phyloP scores from a whole-genome alignment of 2,888 invertebrate species.

The Lissonota sp. region DNA sequence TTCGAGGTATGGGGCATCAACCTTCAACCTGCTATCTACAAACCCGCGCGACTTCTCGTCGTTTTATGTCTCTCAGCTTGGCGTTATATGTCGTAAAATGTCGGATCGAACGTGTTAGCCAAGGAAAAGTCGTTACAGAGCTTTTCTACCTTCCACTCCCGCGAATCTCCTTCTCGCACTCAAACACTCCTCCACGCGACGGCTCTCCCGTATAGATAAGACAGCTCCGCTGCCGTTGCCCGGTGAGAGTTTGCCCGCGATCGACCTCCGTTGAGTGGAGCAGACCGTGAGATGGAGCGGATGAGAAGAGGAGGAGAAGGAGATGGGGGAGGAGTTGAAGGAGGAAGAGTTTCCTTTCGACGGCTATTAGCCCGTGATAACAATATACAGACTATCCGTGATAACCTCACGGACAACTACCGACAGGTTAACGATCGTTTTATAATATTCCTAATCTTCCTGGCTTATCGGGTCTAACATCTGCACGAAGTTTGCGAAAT shows the following conservation, averaged over 20 bases:
- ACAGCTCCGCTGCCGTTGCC: slow-evolving; percentile 11
- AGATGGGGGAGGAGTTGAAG: neutral
- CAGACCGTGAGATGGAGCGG: neutral
- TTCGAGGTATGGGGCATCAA: slow-evolving; percentile 12
- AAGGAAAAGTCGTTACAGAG: slow-evolving; percentile 31
- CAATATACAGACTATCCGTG: slow-evolving; percentile 45
- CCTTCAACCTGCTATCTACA: neutral
- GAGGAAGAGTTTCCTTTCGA: slow-evolving; percentile 10
- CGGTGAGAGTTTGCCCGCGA: slow-evolving; percentile 31
- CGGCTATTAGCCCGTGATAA: slow-evolving; percentile 42
- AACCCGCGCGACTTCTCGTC: slow-evolving; percentile 5
- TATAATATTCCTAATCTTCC: slow-evolving; percentile 20
- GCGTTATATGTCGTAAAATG: slow-evolving; percentile 48
- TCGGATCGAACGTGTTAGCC: slow-evolving; percentile 54
- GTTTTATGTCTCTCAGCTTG: neutral
- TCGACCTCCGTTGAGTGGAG: slow-evolving; percentile 19
- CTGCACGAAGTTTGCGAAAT: neutral
- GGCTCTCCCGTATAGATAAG: slow-evolving; percentile 40
- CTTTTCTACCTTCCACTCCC: slow-evolving; percentile 5
- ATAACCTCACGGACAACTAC: slow-evolving; percentile 48
- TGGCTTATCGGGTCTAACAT: slow-evolving; percentile 40
- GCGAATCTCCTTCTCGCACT: neutral
- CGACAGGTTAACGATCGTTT: slow-evolving; percentile 61
- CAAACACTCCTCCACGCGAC: neutral
- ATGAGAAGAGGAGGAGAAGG: neutral